A percentile compares a stretch with the other conserved stretches of the same genome.
phyloP scores from a whole-genome alignment of 2,797 vertebrate species.

The Agapornis canus region DNA sequence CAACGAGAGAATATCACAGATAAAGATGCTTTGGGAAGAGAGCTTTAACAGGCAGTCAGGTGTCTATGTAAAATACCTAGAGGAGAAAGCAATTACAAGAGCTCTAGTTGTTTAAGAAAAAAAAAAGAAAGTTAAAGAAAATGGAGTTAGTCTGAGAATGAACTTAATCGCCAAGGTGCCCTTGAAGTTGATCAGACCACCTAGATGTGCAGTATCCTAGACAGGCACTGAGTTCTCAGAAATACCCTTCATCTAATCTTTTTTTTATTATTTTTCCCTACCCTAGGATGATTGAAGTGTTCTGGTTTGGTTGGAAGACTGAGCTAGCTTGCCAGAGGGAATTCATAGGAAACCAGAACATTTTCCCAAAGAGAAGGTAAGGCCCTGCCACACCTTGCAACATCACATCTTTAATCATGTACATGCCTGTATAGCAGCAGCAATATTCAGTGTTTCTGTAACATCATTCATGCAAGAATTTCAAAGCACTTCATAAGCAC shows the following conservation, averaged over 20 bases:
- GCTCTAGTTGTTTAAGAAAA: not conserved
- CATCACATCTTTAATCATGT: slow-evolving; percentile 64
- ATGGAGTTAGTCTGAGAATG: not conserved
- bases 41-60: not conserved
- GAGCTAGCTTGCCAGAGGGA: slow-evolving; percentile 45
- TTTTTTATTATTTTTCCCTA: slow-evolving; percentile 30
- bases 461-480: slow-evolving; percentile 51
- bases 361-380: slow-evolving; percentile 42
- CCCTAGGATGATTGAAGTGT: not conserved
- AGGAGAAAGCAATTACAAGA: slow-evolving; percentile 40
- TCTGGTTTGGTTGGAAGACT: slow-evolving; percentile 54
- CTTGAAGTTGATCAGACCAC: slow-evolving; percentile 61
- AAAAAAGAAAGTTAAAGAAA: not conserved
- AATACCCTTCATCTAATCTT: slow-evolving; percentile 50
- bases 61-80: slow-evolving; percentile 17
- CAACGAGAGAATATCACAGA: not conserved
- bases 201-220: slow-evolving; percentile 49
- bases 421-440: slow-evolving; percentile 38
- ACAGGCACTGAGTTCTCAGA: slow-evolving; percentile 36
- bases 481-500: slow-evolving; percentile 60
- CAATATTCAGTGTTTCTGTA: slow-evolving; percentile 48
- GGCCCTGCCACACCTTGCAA: slow-evolving; percentile 35
- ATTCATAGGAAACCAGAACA: slow-evolving; percentile 23
- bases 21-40: not conserved
- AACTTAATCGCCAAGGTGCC: slow-evolving; percentile 9